Percentiles rank a stretch among this genome's conserved stretches.
phyloP scores from a whole-genome alignment of 2,113 vertebrate species.

The Eubucco bourcierii region DNA sequence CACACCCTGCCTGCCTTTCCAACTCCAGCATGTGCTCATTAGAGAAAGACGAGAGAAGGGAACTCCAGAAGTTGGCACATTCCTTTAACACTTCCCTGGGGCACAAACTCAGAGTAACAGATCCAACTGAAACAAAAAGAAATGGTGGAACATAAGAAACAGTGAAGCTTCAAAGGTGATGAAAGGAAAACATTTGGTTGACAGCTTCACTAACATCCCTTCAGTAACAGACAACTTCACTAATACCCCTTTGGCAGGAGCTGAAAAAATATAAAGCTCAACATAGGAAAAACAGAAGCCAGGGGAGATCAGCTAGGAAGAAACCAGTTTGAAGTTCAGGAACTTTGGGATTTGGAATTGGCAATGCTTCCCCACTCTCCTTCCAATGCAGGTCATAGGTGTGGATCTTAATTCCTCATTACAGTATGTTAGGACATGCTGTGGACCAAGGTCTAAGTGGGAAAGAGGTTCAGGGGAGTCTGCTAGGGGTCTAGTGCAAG shows the following conservation, averaged over 20 bases:
- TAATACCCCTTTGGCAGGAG: background rate
- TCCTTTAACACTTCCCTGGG: background rate
- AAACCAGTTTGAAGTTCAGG: accelerated
- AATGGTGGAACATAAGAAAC: background rate
- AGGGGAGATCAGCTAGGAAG: background rate
- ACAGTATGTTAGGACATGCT: accelerated
- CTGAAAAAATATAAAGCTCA: background rate
- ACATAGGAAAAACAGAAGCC: accelerated
- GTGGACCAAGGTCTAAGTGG: background rate
- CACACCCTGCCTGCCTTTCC: background rate
- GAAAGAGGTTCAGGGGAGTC: background rate
- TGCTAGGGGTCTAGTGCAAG: background rate
- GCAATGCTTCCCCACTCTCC: background rate
- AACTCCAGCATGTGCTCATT: accelerated
- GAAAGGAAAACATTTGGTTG: background rate
- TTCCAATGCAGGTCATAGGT: background rate
- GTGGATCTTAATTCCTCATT: background rate
- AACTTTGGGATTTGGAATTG: background rate
- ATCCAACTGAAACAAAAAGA: background rate
- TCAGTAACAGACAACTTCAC: background rate
- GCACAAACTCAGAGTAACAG: background rate
- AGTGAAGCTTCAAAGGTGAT: background rate
- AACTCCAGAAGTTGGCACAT: background rate
- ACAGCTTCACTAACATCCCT: background rate
- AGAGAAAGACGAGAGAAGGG: background rate